phyloP scores from a whole-genome alignment of 2,113 vertebrate species.

The Pterophyllum scalare region DNA sequence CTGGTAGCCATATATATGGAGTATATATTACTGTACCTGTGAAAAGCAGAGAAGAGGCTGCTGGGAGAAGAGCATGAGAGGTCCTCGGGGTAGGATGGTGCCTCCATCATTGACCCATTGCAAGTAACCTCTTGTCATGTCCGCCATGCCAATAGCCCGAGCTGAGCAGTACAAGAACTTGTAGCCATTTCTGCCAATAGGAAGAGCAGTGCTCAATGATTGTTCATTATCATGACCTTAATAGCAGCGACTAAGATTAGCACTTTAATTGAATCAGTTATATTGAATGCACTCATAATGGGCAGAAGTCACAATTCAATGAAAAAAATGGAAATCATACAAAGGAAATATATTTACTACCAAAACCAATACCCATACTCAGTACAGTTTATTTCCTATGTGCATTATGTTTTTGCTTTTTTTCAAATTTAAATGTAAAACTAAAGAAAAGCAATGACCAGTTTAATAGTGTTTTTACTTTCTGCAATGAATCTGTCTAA shows the following conservation, averaged over 20 bases:
- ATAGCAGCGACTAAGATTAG: constrained; percentile 44
- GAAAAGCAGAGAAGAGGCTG: constrained; percentile 97
- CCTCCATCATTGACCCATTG: constrained; percentile 98
- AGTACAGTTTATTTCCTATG: neutral
- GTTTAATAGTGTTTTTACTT: neutral
- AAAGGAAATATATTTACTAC: neutral
- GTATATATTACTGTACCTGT: constrained; percentile 83
- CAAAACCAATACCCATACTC: neutral
- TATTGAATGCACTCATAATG: neutral
- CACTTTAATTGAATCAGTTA: constrained; percentile 8
- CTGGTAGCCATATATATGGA: neutral
- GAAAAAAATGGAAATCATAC: neutral
- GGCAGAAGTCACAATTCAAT: constrained; percentile 1
- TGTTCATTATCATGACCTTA: constrained; percentile 15
- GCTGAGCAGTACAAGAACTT: constrained; percentile 99
- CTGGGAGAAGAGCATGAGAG: constrained; percentile 97
- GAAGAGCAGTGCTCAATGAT: neutral
- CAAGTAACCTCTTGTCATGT: constrained; percentile 97
- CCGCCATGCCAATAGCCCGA: constrained; percentile 97
- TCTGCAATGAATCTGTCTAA: constrained; percentile 8
- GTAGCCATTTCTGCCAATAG: constrained; percentile 90
- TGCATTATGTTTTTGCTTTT: neutral
- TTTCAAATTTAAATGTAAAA: neutral
- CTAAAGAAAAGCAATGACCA: neutral
- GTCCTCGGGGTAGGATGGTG: constrained; percentile 93